phyloP scores from a whole-genome alignment of 2,888 invertebrate genomes.

The Eumacrocentrus americanus region DNA sequence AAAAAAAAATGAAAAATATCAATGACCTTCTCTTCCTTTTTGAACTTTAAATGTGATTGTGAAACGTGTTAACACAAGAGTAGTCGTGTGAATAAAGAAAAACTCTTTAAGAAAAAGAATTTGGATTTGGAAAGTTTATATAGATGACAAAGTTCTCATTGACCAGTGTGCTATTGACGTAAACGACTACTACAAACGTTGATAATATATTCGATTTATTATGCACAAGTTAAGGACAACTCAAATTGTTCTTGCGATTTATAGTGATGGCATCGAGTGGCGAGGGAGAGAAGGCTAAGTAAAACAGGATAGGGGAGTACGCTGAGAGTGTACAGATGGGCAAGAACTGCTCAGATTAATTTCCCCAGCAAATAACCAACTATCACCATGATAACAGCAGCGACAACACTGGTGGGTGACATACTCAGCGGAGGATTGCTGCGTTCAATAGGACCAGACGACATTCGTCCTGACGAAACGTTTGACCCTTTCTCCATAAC shows the following conservation, averaged over 20 bases:
- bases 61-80: neutral
- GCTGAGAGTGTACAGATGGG: conserved; percentile 34
- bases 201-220: conserved; percentile 9
- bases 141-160: no score
- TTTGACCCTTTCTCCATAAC: conserved; percentile 50
- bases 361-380: conserved; percentile 58
- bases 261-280: conserved; percentile 40
- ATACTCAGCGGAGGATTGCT: conserved; percentile 40
- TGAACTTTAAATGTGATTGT: neutral
- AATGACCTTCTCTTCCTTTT: neutral
- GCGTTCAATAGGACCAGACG: conserved; percentile 44
- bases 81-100: neutral
- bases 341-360: conserved; percentile 47
- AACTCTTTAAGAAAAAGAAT: neutral
- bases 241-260: conserved; percentile 25
- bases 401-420: conserved; percentile 45
- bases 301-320: conserved; percentile 48
- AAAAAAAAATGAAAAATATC: neutral
- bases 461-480: conserved; percentile 45
- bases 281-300: conserved; percentile 48
- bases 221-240: conserved; percentile 22
- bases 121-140: neutral
- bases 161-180: neutral
- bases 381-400: conserved; percentile 54
- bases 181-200: neutral